Evolutionary conservation across 2,797 vertebrate species (phyloP).

Genomic region (Luscinia luscinia): DNA sequence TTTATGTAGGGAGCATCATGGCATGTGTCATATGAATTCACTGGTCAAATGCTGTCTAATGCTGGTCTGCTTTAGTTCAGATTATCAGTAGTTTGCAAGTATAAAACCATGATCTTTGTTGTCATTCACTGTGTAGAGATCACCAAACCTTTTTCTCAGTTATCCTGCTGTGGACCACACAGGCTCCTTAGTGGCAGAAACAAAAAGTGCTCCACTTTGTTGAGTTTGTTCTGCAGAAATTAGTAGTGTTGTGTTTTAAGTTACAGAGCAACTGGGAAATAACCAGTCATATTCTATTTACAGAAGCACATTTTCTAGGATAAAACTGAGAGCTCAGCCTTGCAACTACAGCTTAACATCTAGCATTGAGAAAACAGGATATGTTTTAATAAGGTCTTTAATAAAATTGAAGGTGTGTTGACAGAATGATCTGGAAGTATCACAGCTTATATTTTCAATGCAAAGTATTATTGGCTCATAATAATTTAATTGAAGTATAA

Average conservation of each 20-base stretch:
- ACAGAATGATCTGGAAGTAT: neutral
- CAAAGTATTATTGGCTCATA: neutral
- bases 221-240: neutral
- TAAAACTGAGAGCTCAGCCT: neutral
- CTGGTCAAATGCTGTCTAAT: slow-evolving; percentile 70
- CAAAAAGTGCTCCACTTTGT: neutral
- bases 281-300: neutral
- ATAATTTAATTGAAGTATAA: neutral
- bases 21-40: slow-evolving; percentile 77
- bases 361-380: neutral
- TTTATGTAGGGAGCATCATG: slow-evolving; percentile 64
- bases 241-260: neutral
- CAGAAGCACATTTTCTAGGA: neutral
- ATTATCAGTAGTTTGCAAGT: slow-evolving; percentile 50
- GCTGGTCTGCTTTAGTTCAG: slow-evolving; percentile 69
- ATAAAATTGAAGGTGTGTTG: neutral
- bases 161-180: neutral
- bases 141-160: neutral
- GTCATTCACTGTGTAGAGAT: neutral
- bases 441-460: neutral
- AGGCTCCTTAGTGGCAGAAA: neutral
- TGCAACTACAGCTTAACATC: neutral
- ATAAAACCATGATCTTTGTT: slow-evolving; percentile 57
- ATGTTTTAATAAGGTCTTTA: neutral
- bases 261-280: neutral